Evolutionary conservation across 2,797 vertebrate species (phyloP), one percentile per base, ranked within the genome.

Genomic region (Phaenicophaeus curvirostris): DNA sequence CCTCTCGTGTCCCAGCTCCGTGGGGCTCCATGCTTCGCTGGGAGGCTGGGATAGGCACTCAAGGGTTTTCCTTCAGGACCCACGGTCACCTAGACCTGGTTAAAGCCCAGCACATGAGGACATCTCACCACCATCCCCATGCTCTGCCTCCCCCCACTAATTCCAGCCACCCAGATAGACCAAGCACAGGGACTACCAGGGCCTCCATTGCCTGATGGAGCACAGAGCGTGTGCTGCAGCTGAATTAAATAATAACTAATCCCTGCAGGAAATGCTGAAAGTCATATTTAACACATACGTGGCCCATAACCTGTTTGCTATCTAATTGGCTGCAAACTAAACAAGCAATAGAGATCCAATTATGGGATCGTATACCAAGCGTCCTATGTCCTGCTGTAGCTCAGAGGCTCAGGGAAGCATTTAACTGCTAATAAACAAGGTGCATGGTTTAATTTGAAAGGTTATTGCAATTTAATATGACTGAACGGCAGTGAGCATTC

Each of bases 381-480:
- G 7, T 92, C 94, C 94, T 33, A 2, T 3, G 61, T 51, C 95
- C 95, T 3, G 27, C 79, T 2, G 2, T 89, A 94, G 96, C 97
- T 96, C 96, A 94, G 88, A 90, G 93, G 86, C 93, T 94, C 91
- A 58, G 74, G 88, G 92, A 96, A 96, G 95, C 93, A 93, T 95
- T 97, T 96, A 94, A 80, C 77, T 91, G 88, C 93, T 68, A 90
- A 95, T 94, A 94, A 96, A 95, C 88, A 93, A 93, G 82, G 96
- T 61, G 76, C 79, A 82, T 16, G 48, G 86, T 66, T 95, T 94
- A 91, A 97, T 94, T 92, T 86, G 94, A 94, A 88, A 94, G 96
- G 95, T 95, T 94, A 95, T 93, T 94, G 88, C 86, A 25, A 37
- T 91, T 94, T 89, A 93, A 92, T 46, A 35, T 13, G 71, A 62